A percentile compares a stretch with the other conserved stretches of the same genome.
Conservation (phyloP, 2,797 vertebrate genomes). For the Lacerta viridis region DNA sequence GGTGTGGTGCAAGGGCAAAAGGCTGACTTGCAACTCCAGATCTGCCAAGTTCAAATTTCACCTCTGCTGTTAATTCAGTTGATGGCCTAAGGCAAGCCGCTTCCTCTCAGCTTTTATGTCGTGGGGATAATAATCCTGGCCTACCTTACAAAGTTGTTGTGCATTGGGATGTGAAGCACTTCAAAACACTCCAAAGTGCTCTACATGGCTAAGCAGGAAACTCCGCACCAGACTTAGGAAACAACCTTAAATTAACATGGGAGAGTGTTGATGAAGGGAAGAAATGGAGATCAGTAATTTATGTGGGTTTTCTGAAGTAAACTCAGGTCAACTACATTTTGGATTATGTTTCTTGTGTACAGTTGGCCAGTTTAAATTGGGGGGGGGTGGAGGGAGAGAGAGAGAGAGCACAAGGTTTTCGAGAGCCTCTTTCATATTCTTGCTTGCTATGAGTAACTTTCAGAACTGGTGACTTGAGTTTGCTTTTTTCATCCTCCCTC, state of each 20-base stretch:
- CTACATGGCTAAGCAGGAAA: not conserved
- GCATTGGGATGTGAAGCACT: not conserved
- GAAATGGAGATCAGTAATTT: not conserved
- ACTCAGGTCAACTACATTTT: not conserved
- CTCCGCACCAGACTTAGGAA: not conserved
- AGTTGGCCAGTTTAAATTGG: not conserved
- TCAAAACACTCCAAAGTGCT: too few species aligned
- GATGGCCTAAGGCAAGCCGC: not conserved
- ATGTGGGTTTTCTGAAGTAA: not conserved
- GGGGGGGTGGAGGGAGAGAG: too few species aligned
- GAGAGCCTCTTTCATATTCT: too few species aligned
- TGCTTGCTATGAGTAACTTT: too few species aligned
- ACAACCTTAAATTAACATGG: too few species aligned
- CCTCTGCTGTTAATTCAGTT: not conserved
- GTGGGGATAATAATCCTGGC: not conserved
- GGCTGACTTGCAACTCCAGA: too few species aligned
- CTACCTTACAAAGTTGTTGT: not conserved
- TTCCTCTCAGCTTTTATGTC: not conserved
- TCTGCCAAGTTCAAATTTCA: not conserved
- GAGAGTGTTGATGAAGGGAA: not conserved
- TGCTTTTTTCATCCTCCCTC: not conserved
- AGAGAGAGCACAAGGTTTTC: too few species aligned
- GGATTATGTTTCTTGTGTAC: not conserved
- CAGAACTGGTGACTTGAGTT: too few species aligned
- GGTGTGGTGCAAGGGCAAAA: not conserved